Base-by-base conservation (phyloP, 2,888 invertebrate species). In the Xestia xanthographa region DNA sequence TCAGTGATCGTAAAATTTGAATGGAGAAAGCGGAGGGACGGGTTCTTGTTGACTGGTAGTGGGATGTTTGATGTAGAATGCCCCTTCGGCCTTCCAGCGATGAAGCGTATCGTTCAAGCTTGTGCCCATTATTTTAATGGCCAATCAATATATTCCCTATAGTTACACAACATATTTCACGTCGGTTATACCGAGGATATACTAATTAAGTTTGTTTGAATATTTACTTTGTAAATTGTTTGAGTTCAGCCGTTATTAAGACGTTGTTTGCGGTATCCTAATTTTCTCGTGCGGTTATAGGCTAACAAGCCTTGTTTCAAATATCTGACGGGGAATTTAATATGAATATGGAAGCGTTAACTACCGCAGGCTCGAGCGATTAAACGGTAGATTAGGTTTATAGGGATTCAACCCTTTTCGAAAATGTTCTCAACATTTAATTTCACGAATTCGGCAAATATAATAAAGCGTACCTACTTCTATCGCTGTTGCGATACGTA, bases 161-260 rank as follows among this genome's bases (percentile, higher is more conserved):
- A 92, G 92, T 93, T 92, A 93, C 90, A 92, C 92, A 92, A 92
- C 92, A 94, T 94, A 94, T 93, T 94, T 94, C 93, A 94, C 91
- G 67, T 86, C 77, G 88, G 89, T 88, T 91, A 88, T 87, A 87
- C 87, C 79, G 86, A 92, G 92, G 91, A 93, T 93, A 91, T 91
- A 93, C 92, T 95, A 94, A 95, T 95, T 95, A 95, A 94, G 94
- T 95, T 93, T 93, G 93, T 95, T 94, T 93, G 92, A 93, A 93
- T 95, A 94, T 96, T 95, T 94, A 93, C 94, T 93, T 93, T 92
- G 93, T 92, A 93, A 93, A 95, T 94, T 95, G 94, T 95, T 95
- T 94, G 93, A 93, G 91, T 93, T 95, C 89, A 92, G 90, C 91
- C 92, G 92, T 93, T 93, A 94, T 94, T 94, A 94, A 94, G 93